Evolutionary conservation across 2,888 invertebrate genomes (phyloP).

Genomic region (Nephrotoma flavescens): DNA sequence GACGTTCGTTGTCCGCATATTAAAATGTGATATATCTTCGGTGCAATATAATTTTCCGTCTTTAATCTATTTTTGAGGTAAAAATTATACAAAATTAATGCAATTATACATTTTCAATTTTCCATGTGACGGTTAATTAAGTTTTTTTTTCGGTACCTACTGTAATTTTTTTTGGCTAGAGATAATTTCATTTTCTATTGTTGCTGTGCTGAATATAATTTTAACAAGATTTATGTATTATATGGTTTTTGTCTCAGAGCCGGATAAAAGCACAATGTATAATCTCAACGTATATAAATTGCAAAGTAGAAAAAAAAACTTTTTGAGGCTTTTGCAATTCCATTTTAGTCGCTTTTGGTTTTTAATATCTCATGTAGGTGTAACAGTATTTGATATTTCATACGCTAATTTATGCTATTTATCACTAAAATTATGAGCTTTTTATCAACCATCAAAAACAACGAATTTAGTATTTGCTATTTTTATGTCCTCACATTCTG

Average conservation of each 20-base stretch:
- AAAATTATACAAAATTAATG: neutral
- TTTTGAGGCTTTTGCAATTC: neutral
- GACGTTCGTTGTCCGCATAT: neutral
- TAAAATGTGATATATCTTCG: neutral
- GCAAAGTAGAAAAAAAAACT: neutral
- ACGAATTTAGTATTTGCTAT: neutral
- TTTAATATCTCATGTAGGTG: neutral
- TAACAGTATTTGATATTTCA: neutral
- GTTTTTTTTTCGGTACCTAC: neutral
- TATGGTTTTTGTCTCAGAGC: neutral
- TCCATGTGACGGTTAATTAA: neutral
- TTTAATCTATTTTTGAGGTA: neutral
- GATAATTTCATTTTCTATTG: neutral
- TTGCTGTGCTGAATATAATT: neutral
- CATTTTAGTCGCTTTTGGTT: neutral
- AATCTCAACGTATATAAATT: neutral
- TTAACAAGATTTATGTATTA: neutral
- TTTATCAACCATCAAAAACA: neutral
- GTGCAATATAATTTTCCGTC: neutral
- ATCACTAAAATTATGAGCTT: neutral
- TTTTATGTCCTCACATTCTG: no score
- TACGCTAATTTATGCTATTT: neutral
- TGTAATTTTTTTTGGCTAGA: neutral
- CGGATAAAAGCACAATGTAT: neutral
- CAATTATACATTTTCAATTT: neutral